phyloP scores from a whole-genome alignment of 2,888 invertebrate species.

The Furcula furcula region DNA sequence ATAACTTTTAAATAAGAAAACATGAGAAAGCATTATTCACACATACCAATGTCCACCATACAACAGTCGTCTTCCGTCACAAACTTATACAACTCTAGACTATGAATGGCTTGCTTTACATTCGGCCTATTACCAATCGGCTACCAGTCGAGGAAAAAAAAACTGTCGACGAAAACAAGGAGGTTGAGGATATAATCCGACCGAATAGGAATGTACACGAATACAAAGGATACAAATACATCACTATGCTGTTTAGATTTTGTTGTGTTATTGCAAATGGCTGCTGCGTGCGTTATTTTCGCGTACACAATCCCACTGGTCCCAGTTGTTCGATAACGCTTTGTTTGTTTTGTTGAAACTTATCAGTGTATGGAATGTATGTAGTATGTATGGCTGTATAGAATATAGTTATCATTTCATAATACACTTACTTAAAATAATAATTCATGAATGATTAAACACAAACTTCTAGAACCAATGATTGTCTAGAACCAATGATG shows the following conservation, averaged over 20 bases:
- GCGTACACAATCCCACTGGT: slow-evolving; percentile 6
- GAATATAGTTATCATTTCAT: slow-evolving; percentile 2
- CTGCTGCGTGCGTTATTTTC: slow-evolving; percentile 36
- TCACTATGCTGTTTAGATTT: slow-evolving; percentile 22
- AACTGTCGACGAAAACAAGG: slow-evolving; percentile 68
- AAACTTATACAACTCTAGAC: too few species aligned
- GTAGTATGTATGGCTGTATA: too few species aligned
- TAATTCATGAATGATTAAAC: too few species aligned
- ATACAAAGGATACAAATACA: slow-evolving; percentile 52
- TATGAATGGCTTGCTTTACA: slow-evolving; percentile 46
- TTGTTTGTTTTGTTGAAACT: slow-evolving; percentile 43
- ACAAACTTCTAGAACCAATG: too few species aligned
- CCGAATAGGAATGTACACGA: slow-evolving; percentile 36
- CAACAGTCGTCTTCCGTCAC: too few species aligned
- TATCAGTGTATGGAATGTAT: too few species aligned
- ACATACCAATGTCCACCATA: too few species aligned
- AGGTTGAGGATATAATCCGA: slow-evolving; percentile 55
- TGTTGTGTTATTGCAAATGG: slow-evolving; percentile 37
- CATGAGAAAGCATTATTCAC: too few species aligned
- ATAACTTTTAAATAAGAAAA: too few species aligned
- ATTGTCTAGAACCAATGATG: too few species aligned
- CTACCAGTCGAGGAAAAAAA: slow-evolving; percentile 57
- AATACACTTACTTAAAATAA: too few species aligned
- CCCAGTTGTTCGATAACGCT: slow-evolving; percentile 29
- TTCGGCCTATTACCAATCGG: slow-evolving; percentile 47